Base-by-base conservation (phyloP, 2,888 invertebrate genomes). In the Pterostichus madidus region DNA sequence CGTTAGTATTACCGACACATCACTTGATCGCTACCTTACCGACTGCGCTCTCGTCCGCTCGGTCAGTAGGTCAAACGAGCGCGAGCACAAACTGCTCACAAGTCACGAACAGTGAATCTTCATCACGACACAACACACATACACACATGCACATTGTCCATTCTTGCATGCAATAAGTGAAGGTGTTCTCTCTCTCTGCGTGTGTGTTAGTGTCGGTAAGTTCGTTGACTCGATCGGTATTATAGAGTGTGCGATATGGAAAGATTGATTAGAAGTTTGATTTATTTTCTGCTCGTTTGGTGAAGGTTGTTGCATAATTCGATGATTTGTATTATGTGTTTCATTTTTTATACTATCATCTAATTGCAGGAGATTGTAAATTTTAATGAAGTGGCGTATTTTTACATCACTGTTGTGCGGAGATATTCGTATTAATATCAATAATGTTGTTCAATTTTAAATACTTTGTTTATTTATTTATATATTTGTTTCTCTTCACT, bases 61-160 rank as follows among this genome's bases (percentile, higher is more conserved):
- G 75, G 75, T 75, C 75, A 75, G 75, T 75, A 52, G 75, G 75
- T 75, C 75, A 75, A 6, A n/a, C 52, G 75, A 49, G 11, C 52
- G 49, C 46, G 39, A 24, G 24, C 24, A 24, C 13, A 13, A 49
- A n/a, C 49, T n/a, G 49, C 11, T 49, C 49, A 49, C 49, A 17
- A 56, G 56, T 56, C 56, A 56, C 56, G 56, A 56, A 49, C 13
- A 44, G 68, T 71, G 68, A 71, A 71, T 71, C 44, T 71, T 71
- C 68, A 17, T 39, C 68, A 56, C 17, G 52, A 52, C 17, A 17
- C 56, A 13, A 56, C 56, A 17, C 56, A 17, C 56, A 56, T 17
- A 17, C 56, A 56, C 64, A 13, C 35, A 64, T 35, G 49, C 32
- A n/a, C 39, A 64, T 64, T 75, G 49, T 75, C 39, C 24, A 44